Conservation (phyloP, 2,888 invertebrate genomes). For the Drosophila robusta region DNA sequence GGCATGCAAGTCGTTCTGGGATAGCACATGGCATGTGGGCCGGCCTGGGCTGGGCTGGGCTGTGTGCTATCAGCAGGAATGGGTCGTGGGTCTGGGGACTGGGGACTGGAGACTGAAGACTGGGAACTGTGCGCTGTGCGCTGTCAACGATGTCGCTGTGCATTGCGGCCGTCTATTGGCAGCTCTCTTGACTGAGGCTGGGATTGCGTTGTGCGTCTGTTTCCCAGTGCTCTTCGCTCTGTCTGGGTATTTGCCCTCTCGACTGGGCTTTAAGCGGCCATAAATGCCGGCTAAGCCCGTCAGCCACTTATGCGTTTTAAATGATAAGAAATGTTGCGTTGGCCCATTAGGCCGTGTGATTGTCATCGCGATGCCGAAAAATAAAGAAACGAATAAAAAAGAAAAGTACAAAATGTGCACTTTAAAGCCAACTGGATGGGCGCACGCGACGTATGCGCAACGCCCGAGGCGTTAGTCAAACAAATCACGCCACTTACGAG, state of each 20-base stretch:
- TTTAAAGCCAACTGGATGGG: conserved; percentile 32
- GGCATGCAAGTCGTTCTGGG: conserved; percentile 66
- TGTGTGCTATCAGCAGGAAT: neutral
- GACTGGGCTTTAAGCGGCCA: conserved; percentile 58
- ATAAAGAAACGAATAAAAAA: conserved; percentile 9
- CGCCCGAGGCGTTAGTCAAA: conserved; percentile 43
- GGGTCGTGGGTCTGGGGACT: neutral
- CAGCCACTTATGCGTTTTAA: conserved; percentile 70
- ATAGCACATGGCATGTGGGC: conserved; percentile 32
- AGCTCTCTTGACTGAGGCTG: conserved; percentile 56
- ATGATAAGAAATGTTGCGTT: conserved; percentile 72
- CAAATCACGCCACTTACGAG: conserved; percentile 66
- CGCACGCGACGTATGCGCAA: conserved; percentile 70
- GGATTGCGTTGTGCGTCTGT: conserved; percentile 67
- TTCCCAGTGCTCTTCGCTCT: conserved; percentile 58
- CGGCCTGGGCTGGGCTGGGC: neutral
- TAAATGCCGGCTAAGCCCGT: conserved; percentile 61
- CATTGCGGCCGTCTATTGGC: conserved; percentile 52
- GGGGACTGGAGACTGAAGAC: conserved; percentile 4
- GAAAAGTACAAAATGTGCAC: conserved; percentile 27
- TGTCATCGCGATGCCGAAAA: conserved; percentile 4
- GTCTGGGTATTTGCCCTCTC: conserved; percentile 42
- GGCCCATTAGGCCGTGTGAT: conserved; percentile 33
- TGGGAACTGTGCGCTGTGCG: conserved; percentile 13
- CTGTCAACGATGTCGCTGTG: conserved; percentile 56